Evolutionary conservation across 2,113 vertebrate genomes (phyloP).

Genomic region (Petaurus breviceps): DNA sequence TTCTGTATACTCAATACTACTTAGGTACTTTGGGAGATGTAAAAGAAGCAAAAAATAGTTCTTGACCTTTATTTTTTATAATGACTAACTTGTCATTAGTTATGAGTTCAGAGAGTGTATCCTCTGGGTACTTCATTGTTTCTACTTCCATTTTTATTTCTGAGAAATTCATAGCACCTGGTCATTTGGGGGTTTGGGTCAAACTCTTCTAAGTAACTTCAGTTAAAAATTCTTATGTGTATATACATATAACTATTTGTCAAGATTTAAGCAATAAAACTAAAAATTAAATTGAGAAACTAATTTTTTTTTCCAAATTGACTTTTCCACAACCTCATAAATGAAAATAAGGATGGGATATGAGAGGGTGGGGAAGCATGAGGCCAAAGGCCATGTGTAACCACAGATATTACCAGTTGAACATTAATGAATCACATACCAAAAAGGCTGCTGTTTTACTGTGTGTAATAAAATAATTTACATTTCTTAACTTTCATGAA

Average conservation of each 20-base stretch:
- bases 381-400: neutral
- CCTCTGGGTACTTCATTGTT: neutral
- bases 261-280: neutral
- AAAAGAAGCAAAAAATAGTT: neutral
- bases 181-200: neutral
- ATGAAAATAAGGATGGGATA: neutral
- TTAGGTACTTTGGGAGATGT: neutral
- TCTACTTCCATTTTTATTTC: neutral
- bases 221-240: neutral
- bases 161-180: neutral
- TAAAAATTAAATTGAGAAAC: neutral
- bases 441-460: neutral
- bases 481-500: neutral
- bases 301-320: constrained; percentile 14
- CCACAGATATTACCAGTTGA: neutral
- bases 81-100: neutral
- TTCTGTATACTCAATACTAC: neutral
- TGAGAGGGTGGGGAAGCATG: neutral
- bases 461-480: neutral
- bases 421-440: neutral
- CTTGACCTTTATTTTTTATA: neutral
- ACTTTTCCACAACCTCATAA: constrained; percentile 5
- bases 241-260: neutral
- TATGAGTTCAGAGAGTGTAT: neutral
- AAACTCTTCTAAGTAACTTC: neutral